Base-by-base conservation (phyloP, 1,140 invertebrate species). In the Drosophila ambigua region DNA sequence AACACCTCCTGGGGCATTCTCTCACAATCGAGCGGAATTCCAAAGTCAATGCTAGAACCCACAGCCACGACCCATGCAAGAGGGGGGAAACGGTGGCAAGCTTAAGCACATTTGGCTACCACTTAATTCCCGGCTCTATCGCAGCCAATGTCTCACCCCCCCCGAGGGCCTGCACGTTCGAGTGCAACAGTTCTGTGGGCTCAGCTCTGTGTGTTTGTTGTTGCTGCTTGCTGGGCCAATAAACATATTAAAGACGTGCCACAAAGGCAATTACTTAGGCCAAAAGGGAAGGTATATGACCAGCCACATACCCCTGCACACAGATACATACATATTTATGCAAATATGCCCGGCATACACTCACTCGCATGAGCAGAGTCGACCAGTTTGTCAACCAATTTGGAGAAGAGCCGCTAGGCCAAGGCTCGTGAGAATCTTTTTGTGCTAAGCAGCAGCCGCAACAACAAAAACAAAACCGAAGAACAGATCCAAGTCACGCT, bases 311-410 rank as follows among this genome's bases (percentile, higher is more conserved):
- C 3, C 31, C 9, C 31, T 35, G 2, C 31, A 13, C 28, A 8
- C 15, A 20, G 31, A 11, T 45, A n/a, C 26, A 11, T 45, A n/a
- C 26, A 43, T 51, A 54, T 46, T 54, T 71, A 71, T 69, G 67
- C 67, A 71, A 71, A 69, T 71, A 41, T 65, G 26, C 26, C 24
- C 11, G 26, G 52, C 64, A 58, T 69, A 69, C 69, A 82, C 16
- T 16, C 20, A 20, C 20, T 20, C 20, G 20, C 2, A 20, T 77
- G 79, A 83, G 79, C 75, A 44, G 75, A 66, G 53, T 51, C 67
- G 65, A 69, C 81, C 77, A 84, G 72, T 84, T 84, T 84, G 80
- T 84, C 80, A 84, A 84, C 80, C 80, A 84, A 84, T 84, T 83
- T 80, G 63, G 74, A 65, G 74, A 65, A 72, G 54, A 76, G 58